These are phyloP conservation scores for Mythimna pallens DNA, from an alignment of 2,888 invertebrate genomes.

Conservation along the genomic window DNA sequence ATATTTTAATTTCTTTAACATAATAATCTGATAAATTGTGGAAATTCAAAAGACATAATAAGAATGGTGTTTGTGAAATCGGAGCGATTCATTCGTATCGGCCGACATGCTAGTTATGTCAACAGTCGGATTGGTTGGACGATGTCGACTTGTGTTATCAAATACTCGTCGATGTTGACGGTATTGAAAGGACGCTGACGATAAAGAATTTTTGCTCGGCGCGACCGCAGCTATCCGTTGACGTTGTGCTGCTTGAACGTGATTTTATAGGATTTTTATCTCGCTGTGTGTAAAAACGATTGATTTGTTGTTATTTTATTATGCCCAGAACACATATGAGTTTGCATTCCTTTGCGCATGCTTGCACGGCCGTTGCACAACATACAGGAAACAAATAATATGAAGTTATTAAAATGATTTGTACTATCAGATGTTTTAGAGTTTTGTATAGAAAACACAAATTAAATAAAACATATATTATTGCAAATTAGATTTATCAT, in stretches of 20 bases:
- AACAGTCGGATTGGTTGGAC: conserved; percentile 75
- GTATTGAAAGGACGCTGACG: conserved; percentile 73
- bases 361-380: conserved; percentile 38
- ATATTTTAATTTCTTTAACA: conserved; percentile 36
- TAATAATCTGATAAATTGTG: conserved; percentile 48
- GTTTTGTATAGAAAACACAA: background rate
- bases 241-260: conserved; percentile 69
- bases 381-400: conserved; percentile 10
- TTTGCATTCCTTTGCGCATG: conserved; percentile 58
- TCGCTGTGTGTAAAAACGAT: conserved; percentile 65
- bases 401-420: background rate
- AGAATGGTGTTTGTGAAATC: conserved; percentile 75
- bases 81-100: conserved; percentile 73
- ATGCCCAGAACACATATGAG: conserved; percentile 46
- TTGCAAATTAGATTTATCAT: background rate
- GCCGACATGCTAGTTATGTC: conserved; percentile 77
- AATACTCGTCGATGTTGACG: conserved; percentile 81
- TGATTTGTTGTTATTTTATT: conserved; percentile 70
- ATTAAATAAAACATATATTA: background rate
- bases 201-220: conserved; percentile 74
- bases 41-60: conserved; percentile 47
- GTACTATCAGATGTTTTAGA: background rate
- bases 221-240: conserved; percentile 52
- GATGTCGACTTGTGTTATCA: conserved; percentile 80
- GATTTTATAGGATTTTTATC: conserved; percentile 87